Evolutionary conservation across 2,113 vertebrate genomes (phyloP).

Genomic region (Scolopax mira): DNA sequence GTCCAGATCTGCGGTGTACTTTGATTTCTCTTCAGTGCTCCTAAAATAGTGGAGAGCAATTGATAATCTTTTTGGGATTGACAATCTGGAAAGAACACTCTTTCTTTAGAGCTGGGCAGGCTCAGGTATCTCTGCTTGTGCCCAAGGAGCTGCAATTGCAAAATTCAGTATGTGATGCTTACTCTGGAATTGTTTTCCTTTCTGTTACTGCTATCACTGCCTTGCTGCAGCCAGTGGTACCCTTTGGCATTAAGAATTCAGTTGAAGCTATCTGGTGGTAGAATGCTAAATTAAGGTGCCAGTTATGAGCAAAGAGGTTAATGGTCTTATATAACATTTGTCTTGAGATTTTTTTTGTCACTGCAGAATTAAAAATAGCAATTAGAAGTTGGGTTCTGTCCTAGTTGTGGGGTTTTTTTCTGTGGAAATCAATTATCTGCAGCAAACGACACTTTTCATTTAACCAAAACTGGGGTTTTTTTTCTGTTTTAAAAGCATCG

Average conservation of each 20-base stretch:
- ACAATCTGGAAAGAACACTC: neutral
- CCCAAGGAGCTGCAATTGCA: neutral
- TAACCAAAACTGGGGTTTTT: neutral
- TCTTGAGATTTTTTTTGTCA: conserved; percentile 22
- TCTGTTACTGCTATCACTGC: neutral
- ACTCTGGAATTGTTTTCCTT: neutral
- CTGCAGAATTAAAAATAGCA: conserved; percentile 40
- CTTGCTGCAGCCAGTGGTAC: neutral
- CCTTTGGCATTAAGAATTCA: neutral
- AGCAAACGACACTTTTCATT: neutral
- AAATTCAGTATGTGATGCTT: neutral
- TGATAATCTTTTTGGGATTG: neutral
- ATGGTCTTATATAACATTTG: conserved; percentile 8
- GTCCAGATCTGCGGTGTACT: neutral
- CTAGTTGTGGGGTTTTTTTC: conserved; percentile 19
- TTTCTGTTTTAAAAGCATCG: conserved; percentile 10
- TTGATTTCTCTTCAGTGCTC: neutral
- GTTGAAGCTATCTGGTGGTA: neutral
- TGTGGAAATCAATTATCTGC: conserved; percentile 5
- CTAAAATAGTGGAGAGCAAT: neutral
- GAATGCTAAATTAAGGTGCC: conserved; percentile 31
- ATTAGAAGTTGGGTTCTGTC: conserved; percentile 15
- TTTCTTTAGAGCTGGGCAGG: neutral
- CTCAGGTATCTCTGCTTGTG: neutral
- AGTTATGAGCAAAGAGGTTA: conserved; percentile 22